A percentile compares a stretch with the other conserved stretches of the same genome.
Conservation (phyloP, 2,888 invertebrate species). For the Erpobdella octoculata region DNA sequence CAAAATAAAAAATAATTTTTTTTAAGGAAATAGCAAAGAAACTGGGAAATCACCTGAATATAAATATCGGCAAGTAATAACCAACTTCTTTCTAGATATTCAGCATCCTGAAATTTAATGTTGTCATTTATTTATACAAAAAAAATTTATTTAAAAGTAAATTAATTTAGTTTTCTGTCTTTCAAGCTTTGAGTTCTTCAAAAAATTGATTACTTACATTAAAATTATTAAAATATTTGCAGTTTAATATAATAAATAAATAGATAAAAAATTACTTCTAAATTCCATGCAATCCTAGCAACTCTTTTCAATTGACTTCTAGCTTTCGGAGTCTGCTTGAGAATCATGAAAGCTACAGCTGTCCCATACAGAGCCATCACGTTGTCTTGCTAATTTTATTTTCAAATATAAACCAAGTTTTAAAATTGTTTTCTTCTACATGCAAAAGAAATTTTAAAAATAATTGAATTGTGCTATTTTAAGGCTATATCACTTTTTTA, state of each 20-base stretch:
- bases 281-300: conserved; percentile 76
- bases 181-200: too few species aligned
- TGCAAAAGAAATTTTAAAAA: too few species aligned
- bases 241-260: too few species aligned
- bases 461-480: too few species aligned
- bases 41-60: conserved; percentile 57
- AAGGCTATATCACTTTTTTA: too few species aligned
- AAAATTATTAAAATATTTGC: too few species aligned
- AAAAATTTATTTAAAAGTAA: too few species aligned
- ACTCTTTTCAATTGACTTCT: conserved; percentile 84
- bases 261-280: conserved; percentile 60
- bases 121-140: too few species aligned
- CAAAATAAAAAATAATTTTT: neutral
- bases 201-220: too few species aligned
- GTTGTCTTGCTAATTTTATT: conserved; percentile 62
- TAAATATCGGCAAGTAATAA: conserved; percentile 83
- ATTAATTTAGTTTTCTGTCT: too few species aligned
- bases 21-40: neutral
- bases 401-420: too few species aligned
- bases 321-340: conserved; percentile 80
- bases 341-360: conserved; percentile 72
- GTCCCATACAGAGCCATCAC: conserved; percentile 70
- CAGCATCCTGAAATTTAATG: conserved; percentile 67
- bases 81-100: conserved; percentile 91
- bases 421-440: too few species aligned